These are phyloP conservation scores for Melanerpes formicivorus DNA, from an alignment of 2,113 vertebrate genomes.

Conservation along the genomic window DNA sequence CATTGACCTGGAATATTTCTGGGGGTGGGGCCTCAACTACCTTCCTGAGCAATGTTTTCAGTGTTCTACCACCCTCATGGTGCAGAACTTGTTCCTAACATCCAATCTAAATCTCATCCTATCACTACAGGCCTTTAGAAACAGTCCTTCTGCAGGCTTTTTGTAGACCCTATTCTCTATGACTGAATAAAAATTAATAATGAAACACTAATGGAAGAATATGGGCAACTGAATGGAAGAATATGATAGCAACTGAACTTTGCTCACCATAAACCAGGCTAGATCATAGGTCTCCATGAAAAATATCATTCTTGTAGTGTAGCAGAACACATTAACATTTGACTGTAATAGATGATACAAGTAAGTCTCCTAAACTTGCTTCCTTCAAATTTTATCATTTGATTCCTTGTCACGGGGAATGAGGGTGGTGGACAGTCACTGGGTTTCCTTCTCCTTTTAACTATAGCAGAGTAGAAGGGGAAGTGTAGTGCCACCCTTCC, in stretches of 20 bases:
- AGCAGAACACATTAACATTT: not conserved
- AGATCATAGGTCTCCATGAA: not conserved
- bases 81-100: no score
- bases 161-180: not conserved
- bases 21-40: no score
- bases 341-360: not conserved
- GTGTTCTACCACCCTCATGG: no score
- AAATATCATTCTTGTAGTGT: not conserved
- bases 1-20: not conserved
- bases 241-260: conserved; percentile 7
- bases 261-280: not conserved
- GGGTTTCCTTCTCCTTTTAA: conserved; percentile 5
- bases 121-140: no score
- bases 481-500: conserved; percentile 30
- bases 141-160: no score
- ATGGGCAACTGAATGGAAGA: not conserved
- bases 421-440: not conserved
- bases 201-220: conserved; percentile 23
- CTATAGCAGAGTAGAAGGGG: not conserved
- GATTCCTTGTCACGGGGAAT: not conserved
- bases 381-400: not conserved
- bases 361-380: not conserved
- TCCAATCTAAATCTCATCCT: no score
- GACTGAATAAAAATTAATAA: conserved; percentile 8
- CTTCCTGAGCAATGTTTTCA: no score